Base-by-base conservation (phyloP, 2,888 invertebrate species). In the Amblyjoppa fuscipennis region DNA sequence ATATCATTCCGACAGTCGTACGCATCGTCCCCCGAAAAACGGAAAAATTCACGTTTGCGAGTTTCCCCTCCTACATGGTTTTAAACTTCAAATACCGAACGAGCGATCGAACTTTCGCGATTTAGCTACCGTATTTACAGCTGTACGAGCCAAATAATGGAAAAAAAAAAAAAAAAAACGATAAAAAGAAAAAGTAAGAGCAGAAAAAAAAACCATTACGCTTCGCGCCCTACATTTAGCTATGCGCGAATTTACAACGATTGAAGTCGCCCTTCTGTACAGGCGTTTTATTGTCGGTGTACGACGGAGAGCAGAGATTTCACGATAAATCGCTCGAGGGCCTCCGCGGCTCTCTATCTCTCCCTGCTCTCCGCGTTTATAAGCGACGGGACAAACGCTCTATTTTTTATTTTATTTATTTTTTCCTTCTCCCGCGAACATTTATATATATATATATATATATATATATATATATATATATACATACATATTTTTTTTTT, bases 341-440 rank as follows among this genome's bases (percentile, higher is more conserved):
- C 56, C 41, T 56, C 49, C 41, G 70, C 59, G 64, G 80, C 68
- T 49, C 45, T 49, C 45, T 16, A 16, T 49, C 45, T 82, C 69
- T 81, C 59, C 25, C 68, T 61, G 28, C 16, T 76, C 66, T 75
- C 34, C 28, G 41, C 68, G 77, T 41, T 81, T 84, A 84, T 81
- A 77, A 84, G 61, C 73, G 77, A 56, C 59, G 25, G 49, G 76
- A 81, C 81, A 84, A 84, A 59, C 77, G 84, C 77, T 49, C 45
- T 68, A 49, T 45, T 64, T 45, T 64, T 73, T 70, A 75, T 66
- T 84, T 76, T 81, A n/a, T 49, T 81, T 20, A 25, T 25, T 70
- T 64, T n/a, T 64, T 31, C 64, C n/a, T 74, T 45, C 31, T 70
- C 1, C n/a, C 20, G 9, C 38, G 13, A n/a, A 45, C 31, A 11